Percentiles rank a stretch among this genome's conserved stretches.
Evolutionary conservation across 2,888 invertebrate species (phyloP).

Genomic region (Siphlonurus alternatus): DNA sequence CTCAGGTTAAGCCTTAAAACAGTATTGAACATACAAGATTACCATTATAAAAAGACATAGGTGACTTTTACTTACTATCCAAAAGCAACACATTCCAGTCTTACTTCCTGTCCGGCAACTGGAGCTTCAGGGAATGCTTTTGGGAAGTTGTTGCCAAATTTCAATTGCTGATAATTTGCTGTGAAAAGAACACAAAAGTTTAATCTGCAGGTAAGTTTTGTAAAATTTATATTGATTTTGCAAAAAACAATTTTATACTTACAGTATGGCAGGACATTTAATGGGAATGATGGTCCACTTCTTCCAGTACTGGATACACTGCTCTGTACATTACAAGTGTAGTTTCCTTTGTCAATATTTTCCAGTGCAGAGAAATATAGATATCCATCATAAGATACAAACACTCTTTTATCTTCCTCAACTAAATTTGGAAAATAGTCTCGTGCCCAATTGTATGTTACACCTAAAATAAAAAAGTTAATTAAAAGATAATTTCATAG

Average conservation of each 20-base stretch:
- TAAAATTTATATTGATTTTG: not conserved
- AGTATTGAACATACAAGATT: conserved; percentile 1
- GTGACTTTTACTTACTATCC: conserved; percentile 61
- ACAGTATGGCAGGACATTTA: conserved; percentile 68
- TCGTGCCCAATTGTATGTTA: conserved; percentile 83
- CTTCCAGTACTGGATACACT: conserved; percentile 71
- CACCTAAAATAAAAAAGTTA: conserved; percentile 28
- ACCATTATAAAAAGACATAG: not conserved
- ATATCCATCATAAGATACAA: conserved; percentile 86
- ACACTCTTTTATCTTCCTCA: conserved; percentile 80
- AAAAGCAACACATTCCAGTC: conserved; percentile 88
- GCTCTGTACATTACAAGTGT: conserved; percentile 83
- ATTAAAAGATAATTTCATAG: too few relatives aligned
- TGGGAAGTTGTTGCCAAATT: conserved; percentile 89
- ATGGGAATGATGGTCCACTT: conserved; percentile 75
- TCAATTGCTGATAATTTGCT: conserved; percentile 77
- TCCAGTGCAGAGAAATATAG: conserved; percentile 90
- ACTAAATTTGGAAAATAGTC: conserved; percentile 83
- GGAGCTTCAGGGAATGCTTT: conserved; percentile 91
- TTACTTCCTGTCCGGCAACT: conserved; percentile 71
- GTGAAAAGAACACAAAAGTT: conserved; percentile 17
- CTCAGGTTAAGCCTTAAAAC: too few relatives aligned
- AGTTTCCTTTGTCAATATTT: conserved; percentile 73
- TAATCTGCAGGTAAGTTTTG: not conserved
- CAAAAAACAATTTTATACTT: conserved; percentile 19